phyloP scores from a whole-genome alignment of 2,113 vertebrate genomes.

The Crotalus viridis region DNA sequence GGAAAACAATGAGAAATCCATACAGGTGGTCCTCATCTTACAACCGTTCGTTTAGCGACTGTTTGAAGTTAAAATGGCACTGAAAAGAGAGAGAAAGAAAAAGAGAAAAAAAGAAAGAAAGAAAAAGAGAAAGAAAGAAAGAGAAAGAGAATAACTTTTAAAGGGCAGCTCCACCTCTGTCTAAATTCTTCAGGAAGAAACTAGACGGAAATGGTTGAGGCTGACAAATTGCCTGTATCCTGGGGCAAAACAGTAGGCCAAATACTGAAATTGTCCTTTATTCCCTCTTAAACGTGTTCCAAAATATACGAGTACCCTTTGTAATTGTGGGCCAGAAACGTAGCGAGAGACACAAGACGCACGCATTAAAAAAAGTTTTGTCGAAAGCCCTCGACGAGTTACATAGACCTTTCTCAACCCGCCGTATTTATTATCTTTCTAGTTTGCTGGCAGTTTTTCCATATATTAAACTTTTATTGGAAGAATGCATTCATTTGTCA shows the following conservation, averaged over 20 bases:
- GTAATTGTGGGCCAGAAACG: not conserved
- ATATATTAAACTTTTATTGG: conserved; percentile 30
- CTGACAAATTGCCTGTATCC: conserved; percentile 29
- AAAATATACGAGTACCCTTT: too few relatives aligned
- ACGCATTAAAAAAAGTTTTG: not conserved
- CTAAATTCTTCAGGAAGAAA: conserved; percentile 47
- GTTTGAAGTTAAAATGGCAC: too few relatives aligned
- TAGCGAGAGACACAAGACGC: conserved; percentile 27
- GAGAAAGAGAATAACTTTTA: conserved; percentile 22
- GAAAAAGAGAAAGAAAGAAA: too few relatives aligned
- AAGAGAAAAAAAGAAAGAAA: accelerated
- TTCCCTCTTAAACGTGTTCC: too few relatives aligned
- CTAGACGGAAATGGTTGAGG: conserved; percentile 58
- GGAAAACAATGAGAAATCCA: not conserved
- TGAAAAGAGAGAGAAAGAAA: too few relatives aligned
- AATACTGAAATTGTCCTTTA: not conserved
- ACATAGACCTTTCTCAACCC: not conserved
- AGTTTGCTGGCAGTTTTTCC: not conserved
- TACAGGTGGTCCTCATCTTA: too few relatives aligned
- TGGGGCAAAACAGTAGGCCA: not conserved
- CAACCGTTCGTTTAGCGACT: too few relatives aligned
- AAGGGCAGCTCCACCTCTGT: conserved; percentile 51
- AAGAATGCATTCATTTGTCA: conserved; percentile 23
- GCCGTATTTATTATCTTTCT: not conserved
- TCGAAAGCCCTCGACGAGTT: not conserved